Base-by-base conservation (phyloP, 2,113 vertebrate genomes). In the Maylandia zebra region DNA sequence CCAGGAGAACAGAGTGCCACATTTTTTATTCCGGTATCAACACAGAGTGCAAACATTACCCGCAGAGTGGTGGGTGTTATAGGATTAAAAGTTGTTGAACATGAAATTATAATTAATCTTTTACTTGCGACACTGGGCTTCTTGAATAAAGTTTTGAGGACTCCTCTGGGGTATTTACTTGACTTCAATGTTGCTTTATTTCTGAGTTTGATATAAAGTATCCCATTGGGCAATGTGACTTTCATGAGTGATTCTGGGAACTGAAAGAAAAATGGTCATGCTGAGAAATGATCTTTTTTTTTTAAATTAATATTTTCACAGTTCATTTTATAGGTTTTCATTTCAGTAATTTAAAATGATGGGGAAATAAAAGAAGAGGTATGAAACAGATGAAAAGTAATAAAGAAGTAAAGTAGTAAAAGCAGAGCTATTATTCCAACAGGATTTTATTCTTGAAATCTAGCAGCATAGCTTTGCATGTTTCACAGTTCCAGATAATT, bases 91-190 rank as follows among this genome's bases (percentile, higher is more conserved):
- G n/a, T 81, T 76, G 50, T 78, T 27, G 13, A 69, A 86, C 71
- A 83, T 69, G 38, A 87, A 91, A 90, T 79, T 52, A 74, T 61
- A 61, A 80, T 84, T 36, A 86, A 83, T 88, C 83, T 52, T 56
- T 57, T 45, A 81, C 45, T 79, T 84, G 22, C 17, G 41, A 41
- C 14, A 5, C 45, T 48, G 71, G 50, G 61, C 76, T 66, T 78
- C 78, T 32, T 79, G 22, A 36, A 66, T 69, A 66, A 16, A 9
- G 57, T 76, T 89, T 89, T 79, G 71, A 84, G 76, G 57, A 59
- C 38, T 82, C 52, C 55, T 22, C 85, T 17, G 59, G 59, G 59
- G 34, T 82, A 5, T 78, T 48, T 66, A 41, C 83, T 64, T 11
- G 8, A 30, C 41, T 32, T 81, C 43, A 11, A 71, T 74, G 19